Evolutionary conservation across 1,140 invertebrate genomes (phyloP).

Genomic region (Psix sp.): DNA sequence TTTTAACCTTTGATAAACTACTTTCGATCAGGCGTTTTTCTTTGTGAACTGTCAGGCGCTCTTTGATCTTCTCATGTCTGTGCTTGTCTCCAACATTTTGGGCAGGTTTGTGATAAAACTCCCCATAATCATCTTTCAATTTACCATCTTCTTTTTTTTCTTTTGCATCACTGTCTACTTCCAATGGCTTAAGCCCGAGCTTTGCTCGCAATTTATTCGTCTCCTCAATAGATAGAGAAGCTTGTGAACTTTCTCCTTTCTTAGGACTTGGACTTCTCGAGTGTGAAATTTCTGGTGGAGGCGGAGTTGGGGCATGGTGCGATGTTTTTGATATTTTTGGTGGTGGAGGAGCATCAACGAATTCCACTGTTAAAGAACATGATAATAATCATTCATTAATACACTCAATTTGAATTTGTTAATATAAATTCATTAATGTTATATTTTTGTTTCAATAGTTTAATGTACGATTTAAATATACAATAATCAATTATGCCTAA

Average conservation of each 20-base stretch:
- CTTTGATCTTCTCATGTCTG: conserved; percentile 88
- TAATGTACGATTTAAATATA: neutral
- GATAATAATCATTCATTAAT: conserved; percentile 27
- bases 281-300: conserved; percentile 71
- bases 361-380: conserved; percentile 70
- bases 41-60: conserved; percentile 86
- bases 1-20: conserved; percentile 79
- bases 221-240: conserved; percentile 90
- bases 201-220: conserved; percentile 95
- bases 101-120: conserved; percentile 96
- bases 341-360: conserved; percentile 70
- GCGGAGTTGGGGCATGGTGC: conserved; percentile 69
- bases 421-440: conserved; percentile 14
- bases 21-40: conserved; percentile 88
- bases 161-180: conserved; percentile 79
- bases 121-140: conserved; percentile 88
- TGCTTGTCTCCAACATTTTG: conserved; percentile 87
- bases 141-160: conserved; percentile 76
- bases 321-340: conserved; percentile 72
- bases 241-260: conserved; percentile 75
- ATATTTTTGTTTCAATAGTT: too few species aligned
- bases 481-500: too few species aligned
- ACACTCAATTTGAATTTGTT: conserved; percentile 5
- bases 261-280: conserved; percentile 69
- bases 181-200: conserved; percentile 94